Evolutionary conservation across 1,140 invertebrate species (phyloP).

Genomic region (Orchesella cincta): DNA sequence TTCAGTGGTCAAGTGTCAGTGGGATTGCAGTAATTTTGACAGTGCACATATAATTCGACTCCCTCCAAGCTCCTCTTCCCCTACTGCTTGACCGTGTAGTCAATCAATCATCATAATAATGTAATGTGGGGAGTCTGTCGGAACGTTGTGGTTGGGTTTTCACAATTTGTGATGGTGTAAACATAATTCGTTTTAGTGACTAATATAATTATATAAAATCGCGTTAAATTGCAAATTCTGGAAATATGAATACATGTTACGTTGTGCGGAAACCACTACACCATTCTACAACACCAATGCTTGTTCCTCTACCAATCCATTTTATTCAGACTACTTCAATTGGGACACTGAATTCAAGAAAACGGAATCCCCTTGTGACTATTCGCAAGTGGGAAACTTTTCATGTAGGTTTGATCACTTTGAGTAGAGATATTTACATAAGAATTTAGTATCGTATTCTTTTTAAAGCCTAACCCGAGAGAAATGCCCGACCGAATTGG

Average conservation of each 20-base stretch:
- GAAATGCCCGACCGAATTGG: background rate
- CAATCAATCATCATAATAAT: too few species aligned
- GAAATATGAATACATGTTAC: background rate
- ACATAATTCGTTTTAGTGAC: background rate
- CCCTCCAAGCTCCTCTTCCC: too few species aligned
- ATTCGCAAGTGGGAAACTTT: constrained; percentile 19
- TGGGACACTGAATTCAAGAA: background rate
- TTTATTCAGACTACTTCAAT: background rate
- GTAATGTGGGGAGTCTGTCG: too few species aligned
- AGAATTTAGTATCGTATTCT: background rate
- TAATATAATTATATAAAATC: background rate
- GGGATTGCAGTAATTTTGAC: too few species aligned
- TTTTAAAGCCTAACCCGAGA: background rate
- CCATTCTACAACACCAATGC: background rate
- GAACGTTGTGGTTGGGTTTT: background rate
- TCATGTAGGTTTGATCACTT: background rate
- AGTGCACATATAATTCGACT: too few species aligned
- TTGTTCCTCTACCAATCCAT: background rate
- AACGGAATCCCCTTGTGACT: background rate
- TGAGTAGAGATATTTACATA: background rate
- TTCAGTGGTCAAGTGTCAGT: too few species aligned
- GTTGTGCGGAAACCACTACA: background rate
- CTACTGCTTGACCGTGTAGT: too few species aligned
- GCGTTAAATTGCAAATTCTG: background rate
- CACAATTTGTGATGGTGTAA: background rate